These are phyloP conservation scores for Nemotelus pantherinus DNA, from an alignment of 2,888 invertebrate genomes.

Conservation along the genomic window DNA sequence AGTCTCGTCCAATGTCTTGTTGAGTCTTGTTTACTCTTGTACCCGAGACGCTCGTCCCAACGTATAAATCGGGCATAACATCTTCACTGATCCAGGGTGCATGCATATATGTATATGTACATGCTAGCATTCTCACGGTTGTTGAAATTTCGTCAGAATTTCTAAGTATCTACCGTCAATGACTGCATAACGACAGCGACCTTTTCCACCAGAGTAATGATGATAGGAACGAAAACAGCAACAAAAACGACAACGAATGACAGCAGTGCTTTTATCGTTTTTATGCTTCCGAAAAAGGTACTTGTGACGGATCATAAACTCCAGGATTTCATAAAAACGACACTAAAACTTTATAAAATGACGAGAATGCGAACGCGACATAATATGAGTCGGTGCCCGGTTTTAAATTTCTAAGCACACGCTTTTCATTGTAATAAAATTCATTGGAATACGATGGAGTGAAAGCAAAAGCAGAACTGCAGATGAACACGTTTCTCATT, in stretches of 20 bases:
- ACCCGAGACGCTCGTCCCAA: no score
- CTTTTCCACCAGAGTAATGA: background rate
- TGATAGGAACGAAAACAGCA: background rate
- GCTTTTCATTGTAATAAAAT: conserved; percentile 37
- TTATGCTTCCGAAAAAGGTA: conserved; percentile 32
- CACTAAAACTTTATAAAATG: conserved; percentile 39
- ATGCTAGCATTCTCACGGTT: background rate
- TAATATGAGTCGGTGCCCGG: conserved; percentile 20
- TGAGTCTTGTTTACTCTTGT: no score
- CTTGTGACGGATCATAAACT: conserved; percentile 39
- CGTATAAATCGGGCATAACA: no score
- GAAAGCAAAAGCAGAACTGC: no score
- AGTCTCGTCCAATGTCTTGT: no score
- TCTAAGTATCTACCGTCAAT: conserved; percentile 18
- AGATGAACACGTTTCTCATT: no score
- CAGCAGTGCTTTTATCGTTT: conserved; percentile 28
- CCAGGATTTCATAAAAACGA: conserved; percentile 37
- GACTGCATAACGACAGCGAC: conserved; percentile 20
- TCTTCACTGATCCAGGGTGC: no score
- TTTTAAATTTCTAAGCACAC: conserved; percentile 32
- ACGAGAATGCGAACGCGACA: conserved; percentile 22
- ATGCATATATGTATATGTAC: background rate
- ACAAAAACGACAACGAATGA: conserved; percentile 2
- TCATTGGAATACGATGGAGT: background rate
- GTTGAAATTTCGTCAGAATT: background rate